Conservation (phyloP, 2,888 invertebrate genomes). For the Drosophila austrosaltans region DNA sequence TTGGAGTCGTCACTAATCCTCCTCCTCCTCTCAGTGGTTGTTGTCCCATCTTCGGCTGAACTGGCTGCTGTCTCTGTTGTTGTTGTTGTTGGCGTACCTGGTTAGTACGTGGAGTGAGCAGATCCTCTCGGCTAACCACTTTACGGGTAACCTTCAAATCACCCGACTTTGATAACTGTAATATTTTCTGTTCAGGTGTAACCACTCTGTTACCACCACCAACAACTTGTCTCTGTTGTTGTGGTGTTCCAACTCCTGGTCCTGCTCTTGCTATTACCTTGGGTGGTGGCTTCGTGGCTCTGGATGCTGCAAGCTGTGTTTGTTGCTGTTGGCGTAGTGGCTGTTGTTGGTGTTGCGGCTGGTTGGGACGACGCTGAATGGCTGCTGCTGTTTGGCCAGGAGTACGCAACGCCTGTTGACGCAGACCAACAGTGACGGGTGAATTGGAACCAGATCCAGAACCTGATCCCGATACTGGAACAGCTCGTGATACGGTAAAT, state of each 20-base stretch:
- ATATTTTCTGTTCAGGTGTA: constrained; percentile 83
- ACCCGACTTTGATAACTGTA: constrained; percentile 84
- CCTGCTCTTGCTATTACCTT: constrained; percentile 44
- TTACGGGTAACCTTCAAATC: constrained; percentile 84
- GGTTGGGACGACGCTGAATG: constrained; percentile 1
- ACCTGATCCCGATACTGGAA: neutral
- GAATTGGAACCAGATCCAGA: constrained; percentile 37
- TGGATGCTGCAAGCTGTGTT: constrained; percentile 55
- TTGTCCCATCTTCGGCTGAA: constrained; percentile 72
- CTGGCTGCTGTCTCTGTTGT: constrained; percentile 43
- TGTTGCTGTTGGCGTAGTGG: constrained; percentile 59
- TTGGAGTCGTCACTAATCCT: neutral
- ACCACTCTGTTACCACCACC: constrained; percentile 63
- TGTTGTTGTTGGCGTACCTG: constrained; percentile 71
- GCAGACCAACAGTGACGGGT: constrained; percentile 40
- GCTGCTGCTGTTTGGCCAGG: neutral
- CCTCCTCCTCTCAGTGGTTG: constrained; percentile 82
- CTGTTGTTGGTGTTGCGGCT: constrained; percentile 51
- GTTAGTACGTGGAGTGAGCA: constrained; percentile 65
- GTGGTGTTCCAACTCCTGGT: constrained; percentile 52
- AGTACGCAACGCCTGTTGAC: neutral
- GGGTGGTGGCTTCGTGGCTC: constrained; percentile 25
- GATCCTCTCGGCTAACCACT: constrained; percentile 81
- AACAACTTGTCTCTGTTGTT: constrained; percentile 14
- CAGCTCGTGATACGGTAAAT: constrained; percentile 36